Evolutionary conservation across 2,888 invertebrate genomes (phyloP).

Genomic region (Acutogordius australiensis): DNA sequence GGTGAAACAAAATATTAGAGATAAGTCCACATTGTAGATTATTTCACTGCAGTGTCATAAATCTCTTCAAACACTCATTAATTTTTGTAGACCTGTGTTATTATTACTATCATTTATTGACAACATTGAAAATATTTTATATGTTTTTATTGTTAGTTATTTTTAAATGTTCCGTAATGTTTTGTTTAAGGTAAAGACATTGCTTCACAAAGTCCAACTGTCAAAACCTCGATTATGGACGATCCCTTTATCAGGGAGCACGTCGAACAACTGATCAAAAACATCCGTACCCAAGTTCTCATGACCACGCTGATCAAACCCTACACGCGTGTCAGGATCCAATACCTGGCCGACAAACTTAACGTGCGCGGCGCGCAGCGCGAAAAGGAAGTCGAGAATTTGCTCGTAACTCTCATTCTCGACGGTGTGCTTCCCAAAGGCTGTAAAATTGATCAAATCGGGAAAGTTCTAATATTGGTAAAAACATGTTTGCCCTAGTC

Average conservation of each 20-base stretch:
- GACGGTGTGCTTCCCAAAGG: slow-evolving; percentile 28
- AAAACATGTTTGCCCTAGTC: too few species aligned
- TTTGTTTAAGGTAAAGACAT: too few species aligned
- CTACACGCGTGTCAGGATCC: slow-evolving; percentile 85
- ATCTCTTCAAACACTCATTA: too few species aligned
- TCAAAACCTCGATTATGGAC: slow-evolving; percentile 55
- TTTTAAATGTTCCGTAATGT: too few species aligned
- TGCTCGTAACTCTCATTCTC: slow-evolving; percentile 81
- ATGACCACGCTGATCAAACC: slow-evolving; percentile 71
- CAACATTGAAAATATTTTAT: too few species aligned
- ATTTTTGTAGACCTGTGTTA: too few species aligned
- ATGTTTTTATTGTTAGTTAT: too few species aligned
- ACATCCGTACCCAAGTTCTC: slow-evolving; percentile 81
- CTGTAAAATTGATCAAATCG: slow-evolving; percentile 43
- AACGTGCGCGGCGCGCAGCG: slow-evolving; percentile 14
- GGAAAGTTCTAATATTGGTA: slow-evolving; percentile 56
- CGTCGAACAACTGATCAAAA: slow-evolving; percentile 75
- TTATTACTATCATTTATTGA: too few species aligned
- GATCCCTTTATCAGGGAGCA: slow-evolving; percentile 95
- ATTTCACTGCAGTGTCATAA: too few species aligned
- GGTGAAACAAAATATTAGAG: too few species aligned
- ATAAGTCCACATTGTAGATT: too few species aligned
- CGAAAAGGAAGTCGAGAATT: slow-evolving; percentile 53
- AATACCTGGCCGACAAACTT: slow-evolving; percentile 54
- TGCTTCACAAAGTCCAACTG: neutral